Evolutionary conservation across 2,113 vertebrate genomes (phyloP).

Genomic region (Alosa alosa): DNA sequence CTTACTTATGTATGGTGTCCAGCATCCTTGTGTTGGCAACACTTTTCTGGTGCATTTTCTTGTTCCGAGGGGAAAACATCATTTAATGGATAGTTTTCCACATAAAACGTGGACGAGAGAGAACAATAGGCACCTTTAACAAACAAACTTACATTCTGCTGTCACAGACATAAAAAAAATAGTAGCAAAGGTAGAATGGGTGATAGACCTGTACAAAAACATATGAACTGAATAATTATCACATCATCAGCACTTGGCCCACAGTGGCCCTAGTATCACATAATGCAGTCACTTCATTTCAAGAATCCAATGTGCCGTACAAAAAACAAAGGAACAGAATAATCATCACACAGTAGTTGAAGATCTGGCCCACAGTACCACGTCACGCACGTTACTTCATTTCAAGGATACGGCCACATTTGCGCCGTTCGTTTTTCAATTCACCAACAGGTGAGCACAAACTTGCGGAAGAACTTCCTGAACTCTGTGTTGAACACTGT

Average conservation of each 20-base stretch:
- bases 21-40: neutral
- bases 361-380: neutral
- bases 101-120: constrained; percentile 60
- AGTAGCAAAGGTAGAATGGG: constrained; percentile 33
- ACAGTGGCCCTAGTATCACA: neutral
- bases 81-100: constrained; percentile 31
- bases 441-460: constrained; percentile 72
- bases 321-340: neutral
- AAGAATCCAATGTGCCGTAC: neutral
- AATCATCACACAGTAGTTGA: neutral
- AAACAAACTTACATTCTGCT: constrained; percentile 38
- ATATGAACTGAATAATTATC: neutral
- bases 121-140: constrained; percentile 54
- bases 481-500: constrained; percentile 91
- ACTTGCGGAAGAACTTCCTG: constrained; percentile 85
- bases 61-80: neutral
- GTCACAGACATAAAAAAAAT: constrained; percentile 35
- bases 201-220: neutral
- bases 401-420: neutral
- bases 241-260: neutral
- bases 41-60: neutral
- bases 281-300: neutral
- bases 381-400: neutral
- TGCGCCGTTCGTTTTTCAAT: neutral
- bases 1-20: neutral